Percentiles rank a stretch among this genome's conserved stretches.
Conservation (phyloP, 2,888 invertebrate genomes). For the Idaea aversata region DNA sequence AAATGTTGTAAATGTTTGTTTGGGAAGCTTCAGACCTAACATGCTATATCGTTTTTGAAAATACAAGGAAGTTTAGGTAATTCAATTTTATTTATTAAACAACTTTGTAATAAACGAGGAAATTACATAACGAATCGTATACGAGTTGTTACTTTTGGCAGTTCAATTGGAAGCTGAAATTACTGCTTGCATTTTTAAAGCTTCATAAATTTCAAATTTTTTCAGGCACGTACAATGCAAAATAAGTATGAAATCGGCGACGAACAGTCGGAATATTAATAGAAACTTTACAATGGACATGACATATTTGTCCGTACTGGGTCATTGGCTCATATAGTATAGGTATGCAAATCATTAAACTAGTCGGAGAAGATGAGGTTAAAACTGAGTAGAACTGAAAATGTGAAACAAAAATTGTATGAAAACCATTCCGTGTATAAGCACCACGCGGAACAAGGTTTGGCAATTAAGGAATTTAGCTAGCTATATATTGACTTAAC, state of each 20-base stretch:
- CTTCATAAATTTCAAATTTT: background rate
- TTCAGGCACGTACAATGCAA: background rate
- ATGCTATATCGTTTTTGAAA: slow-evolving; percentile 40
- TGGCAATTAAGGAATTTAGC: too few species aligned
- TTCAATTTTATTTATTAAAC: slow-evolving; percentile 22
- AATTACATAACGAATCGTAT: background rate
- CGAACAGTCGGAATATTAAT: background rate
- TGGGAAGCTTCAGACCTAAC: slow-evolving; percentile 51
- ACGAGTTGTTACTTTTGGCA: background rate
- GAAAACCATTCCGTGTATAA: too few species aligned
- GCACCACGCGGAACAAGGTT: too few species aligned
- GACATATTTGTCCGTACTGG: background rate
- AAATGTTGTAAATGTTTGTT: slow-evolving; percentile 59
- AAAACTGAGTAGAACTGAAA: background rate
- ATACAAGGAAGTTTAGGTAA: slow-evolving; percentile 45
- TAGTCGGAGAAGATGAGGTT: background rate
- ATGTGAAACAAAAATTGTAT: background rate
- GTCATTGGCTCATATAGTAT: background rate
- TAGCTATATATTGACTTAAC: too few species aligned
- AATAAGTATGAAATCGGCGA: background rate
- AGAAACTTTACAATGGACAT: background rate
- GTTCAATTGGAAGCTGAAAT: background rate
- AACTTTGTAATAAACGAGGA: background rate
- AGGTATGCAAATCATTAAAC: background rate
- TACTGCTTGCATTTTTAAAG: background rate